Percentiles rank a stretch among this genome's conserved stretches.
Evolutionary conservation across 2,888 invertebrate species (phyloP).

Genomic region (Balanococcus diminutus): DNA sequence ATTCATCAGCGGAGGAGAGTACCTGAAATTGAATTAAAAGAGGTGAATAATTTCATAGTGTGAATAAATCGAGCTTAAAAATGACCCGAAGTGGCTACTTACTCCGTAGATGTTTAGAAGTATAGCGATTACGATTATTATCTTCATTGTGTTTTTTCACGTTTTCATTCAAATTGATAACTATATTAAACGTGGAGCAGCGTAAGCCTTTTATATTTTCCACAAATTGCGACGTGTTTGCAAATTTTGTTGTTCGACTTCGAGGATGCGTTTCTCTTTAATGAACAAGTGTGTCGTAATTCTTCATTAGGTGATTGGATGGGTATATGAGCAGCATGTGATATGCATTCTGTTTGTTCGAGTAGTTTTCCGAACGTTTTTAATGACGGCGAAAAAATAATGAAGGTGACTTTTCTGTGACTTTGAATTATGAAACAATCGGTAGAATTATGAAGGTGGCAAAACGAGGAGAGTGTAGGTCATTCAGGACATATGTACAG

Average conservation of each 20-base stretch:
- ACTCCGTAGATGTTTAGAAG: background rate
- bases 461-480: no score
- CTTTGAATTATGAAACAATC: background rate
- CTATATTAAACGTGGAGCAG: background rate
- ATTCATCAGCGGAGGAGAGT: no score
- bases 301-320: background rate
- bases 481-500: no score
- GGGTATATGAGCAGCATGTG: background rate
- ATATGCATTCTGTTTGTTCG: background rate
- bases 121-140: background rate
- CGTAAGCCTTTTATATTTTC: background rate
- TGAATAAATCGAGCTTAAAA: background rate
- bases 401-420: background rate
- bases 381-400: background rate
- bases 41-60: background rate
- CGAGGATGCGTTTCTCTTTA: background rate
- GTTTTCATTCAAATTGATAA: background rate
- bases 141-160: background rate
- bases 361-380: background rate
- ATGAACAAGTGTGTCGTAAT: constrained; percentile 1
- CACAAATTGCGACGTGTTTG: background rate
- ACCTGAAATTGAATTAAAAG: background rate
- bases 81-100: background rate
- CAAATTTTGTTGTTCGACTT: background rate
- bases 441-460: no score